A percentile compares a stretch with the other conserved stretches of the same genome.
Conservation (phyloP, 2,888 invertebrate genomes). For the Alviniconcha strummeri region DNA sequence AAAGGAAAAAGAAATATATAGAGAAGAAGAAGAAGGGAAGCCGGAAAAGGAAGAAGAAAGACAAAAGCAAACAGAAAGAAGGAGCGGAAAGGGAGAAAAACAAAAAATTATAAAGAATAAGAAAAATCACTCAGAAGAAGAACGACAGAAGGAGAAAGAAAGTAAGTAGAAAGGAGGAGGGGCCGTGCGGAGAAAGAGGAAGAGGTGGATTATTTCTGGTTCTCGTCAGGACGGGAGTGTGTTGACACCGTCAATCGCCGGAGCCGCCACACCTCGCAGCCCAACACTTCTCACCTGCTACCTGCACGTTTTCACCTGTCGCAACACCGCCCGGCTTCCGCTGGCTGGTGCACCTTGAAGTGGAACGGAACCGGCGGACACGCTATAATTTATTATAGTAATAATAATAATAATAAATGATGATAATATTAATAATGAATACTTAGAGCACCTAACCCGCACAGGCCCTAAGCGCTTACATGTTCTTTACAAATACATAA, state of each 20-base stretch:
- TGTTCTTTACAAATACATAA: no score
- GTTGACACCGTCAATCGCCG: background rate
- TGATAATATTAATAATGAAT: no score
- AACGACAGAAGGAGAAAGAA: background rate
- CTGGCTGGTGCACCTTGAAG: no score
- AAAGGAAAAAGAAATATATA: background rate
- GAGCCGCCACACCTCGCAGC: no score
- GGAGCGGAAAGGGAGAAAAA: background rate
- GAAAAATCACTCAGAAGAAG: background rate
- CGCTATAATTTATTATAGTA: no score
- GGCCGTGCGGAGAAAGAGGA: background rate
- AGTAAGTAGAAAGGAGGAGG: background rate
- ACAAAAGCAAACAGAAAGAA: background rate
- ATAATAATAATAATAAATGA: no score
- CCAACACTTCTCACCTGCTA: no score
- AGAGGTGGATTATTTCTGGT: background rate
- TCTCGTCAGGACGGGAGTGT: background rate
- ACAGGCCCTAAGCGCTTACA: no score
- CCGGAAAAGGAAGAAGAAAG: background rate
- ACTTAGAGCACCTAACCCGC: no score
- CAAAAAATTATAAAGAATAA: background rate
- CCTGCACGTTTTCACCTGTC: no score
- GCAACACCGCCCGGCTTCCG: no score
- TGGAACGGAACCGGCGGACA: no score
- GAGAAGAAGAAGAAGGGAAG: constrained; percentile 22